Percentiles rank a stretch among this genome's conserved stretches.
phyloP scores from a whole-genome alignment of 2,888 invertebrate species.

The Diadegma fenestrale region DNA sequence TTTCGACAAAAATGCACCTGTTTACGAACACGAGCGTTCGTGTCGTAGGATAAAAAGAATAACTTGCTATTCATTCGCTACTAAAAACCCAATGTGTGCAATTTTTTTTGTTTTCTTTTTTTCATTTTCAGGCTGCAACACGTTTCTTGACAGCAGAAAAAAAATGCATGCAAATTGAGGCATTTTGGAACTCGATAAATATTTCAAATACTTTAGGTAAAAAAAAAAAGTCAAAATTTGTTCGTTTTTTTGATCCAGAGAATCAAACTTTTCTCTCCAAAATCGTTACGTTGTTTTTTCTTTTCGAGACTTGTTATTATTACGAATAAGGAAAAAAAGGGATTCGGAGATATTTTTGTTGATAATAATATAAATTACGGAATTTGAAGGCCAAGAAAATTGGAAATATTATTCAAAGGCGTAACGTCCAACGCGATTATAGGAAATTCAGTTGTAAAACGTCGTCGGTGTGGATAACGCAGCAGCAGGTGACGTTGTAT shows the following conservation, averaged over 20 bases:
- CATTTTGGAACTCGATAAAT: neutral
- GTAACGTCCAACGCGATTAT: neutral
- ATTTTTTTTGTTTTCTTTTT: neutral
- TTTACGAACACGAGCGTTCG: neutral
- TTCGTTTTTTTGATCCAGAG: too few species aligned
- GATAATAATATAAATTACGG: too few species aligned
- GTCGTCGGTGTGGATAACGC: neutral
- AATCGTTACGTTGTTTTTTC: too few species aligned
- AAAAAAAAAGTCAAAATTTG: too few species aligned
- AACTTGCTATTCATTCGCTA: neutral
- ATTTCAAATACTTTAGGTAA: neutral
- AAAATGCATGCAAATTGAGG: neutral
- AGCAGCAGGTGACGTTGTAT: conserved; percentile 13
- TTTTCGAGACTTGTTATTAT: neutral
- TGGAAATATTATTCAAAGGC: neutral
- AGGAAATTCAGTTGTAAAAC: neutral
- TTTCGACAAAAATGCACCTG: neutral
- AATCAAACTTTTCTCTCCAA: too few species aligned
- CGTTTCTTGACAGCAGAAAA: neutral
- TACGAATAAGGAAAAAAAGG: neutral
- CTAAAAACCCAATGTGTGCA: neutral
- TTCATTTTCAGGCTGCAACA: neutral
- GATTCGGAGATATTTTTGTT: neutral
- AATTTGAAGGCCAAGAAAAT: neutral
- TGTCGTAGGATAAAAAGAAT: neutral